Base-by-base conservation (phyloP, 2,113 vertebrate species). In the Larimichthys crocea region DNA sequence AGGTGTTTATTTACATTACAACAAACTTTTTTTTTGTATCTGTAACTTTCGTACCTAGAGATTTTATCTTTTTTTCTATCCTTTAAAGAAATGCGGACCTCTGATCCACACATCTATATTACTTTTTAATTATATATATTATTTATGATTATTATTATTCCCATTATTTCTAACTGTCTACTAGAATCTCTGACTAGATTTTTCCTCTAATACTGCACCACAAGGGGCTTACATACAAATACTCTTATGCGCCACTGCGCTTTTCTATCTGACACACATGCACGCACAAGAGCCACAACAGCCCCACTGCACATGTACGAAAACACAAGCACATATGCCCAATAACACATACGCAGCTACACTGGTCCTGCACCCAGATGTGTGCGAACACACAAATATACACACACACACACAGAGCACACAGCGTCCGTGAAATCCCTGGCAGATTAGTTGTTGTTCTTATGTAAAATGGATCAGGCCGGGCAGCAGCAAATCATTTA, bases 381-480 rank as follows among this genome's bases (percentile, higher is more conserved):
- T 82, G 44, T 31, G 52, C 75, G 7, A 75, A 70, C 82, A 63
- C 74, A 67, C 80, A 81, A 22, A 26, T 24, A 35, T 35, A 7
- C 74, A 10, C 74, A 69, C 81, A 66, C 86, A 80, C 63, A 50
- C 74, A 20, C 78, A 71, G 2, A 12, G 75, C 84, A 70, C 85
- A 87, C 79, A 87, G 52, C 48, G 73, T 80, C 52, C 0, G 31
- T 79, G 69, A 91, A 93, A 91, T 89, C 92, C 87, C 87, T 24
- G 53, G 77, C 88, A 93, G 93, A 92, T 94, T 93, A 94, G 76
- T 90, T 70, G 89, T 75, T 89, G 86, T 93, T 91, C 91, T 93
- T 94, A 92, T 93, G 88, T 94, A 92, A 94, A 93, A 89, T 91
- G 91, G 93, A 91, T 93, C 85, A 93, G 74, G 75, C 79, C 1